Percentiles rank a stretch among this genome's conserved stretches.
Evolutionary conservation across 2,888 invertebrate species (phyloP).

Genomic region (Cotesia congregata): DNA sequence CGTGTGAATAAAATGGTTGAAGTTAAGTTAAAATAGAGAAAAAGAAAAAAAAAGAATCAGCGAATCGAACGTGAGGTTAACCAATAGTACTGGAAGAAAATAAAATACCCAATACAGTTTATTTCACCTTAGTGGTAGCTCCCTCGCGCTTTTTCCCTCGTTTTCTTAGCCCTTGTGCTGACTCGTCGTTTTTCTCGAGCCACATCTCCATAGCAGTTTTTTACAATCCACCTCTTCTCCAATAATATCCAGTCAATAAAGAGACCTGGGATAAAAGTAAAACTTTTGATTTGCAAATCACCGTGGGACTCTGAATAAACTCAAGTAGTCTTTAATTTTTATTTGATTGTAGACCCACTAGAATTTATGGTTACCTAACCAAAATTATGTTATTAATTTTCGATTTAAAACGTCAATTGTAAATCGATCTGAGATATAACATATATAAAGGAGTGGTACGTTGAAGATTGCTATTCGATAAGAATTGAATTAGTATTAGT

Average conservation of each 20-base stretch:
- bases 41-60: constrained; percentile 40
- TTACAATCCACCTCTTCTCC: constrained; percentile 20
- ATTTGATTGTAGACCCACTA: too few relatives aligned
- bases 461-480: constrained; percentile 20
- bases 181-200: constrained; percentile 46
- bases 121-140: constrained; percentile 56
- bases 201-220: constrained; percentile 48
- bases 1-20: constrained; percentile 28
- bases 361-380: not conserved
- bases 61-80: constrained; percentile 47
- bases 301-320: constrained; percentile 17
- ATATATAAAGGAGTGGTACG: constrained; percentile 29
- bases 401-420: constrained; percentile 15
- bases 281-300: constrained; percentile 29
- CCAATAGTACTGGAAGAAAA: constrained; percentile 57
- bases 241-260: constrained; percentile 16
- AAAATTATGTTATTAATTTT: constrained; percentile 3
- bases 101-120: constrained; percentile 67
- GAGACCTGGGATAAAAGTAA: constrained; percentile 4
- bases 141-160: constrained; percentile 50
- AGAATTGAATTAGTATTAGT: constrained; percentile 43
- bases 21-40: constrained; percentile 16
- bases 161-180: constrained; percentile 42
- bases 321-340: not conserved
- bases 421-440: constrained; percentile 9